Percentiles rank a stretch among this genome's conserved stretches.
These are phyloP conservation scores for Masticophis lateralis DNA, from an alignment of 2,797 vertebrate species.

Conservation along the genomic window DNA sequence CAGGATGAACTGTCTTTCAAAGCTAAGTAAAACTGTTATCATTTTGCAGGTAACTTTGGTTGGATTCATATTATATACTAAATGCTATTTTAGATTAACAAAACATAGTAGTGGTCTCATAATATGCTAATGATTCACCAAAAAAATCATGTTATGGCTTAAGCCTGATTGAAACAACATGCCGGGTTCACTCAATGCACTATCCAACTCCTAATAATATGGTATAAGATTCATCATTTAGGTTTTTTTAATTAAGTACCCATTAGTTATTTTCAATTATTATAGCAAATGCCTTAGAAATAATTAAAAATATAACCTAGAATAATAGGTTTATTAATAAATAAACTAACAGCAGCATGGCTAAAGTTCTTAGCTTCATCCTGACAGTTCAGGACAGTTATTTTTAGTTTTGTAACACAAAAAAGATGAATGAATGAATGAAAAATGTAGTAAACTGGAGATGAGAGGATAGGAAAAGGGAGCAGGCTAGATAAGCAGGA, in stretches of 20 bases:
- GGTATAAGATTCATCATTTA: not conserved
- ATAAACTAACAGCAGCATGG: not conserved
- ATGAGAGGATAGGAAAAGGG: conserved; percentile 54
- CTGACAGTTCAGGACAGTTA: conserved; percentile 17
- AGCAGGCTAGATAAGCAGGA: conserved; percentile 73
- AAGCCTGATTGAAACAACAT: not conserved
- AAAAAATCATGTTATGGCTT: not conserved
- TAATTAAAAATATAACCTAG: conserved; percentile 25
- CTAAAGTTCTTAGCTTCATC: not conserved
- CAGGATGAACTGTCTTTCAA: not conserved
- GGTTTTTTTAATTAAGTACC: not conserved
- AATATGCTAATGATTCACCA: not conserved
- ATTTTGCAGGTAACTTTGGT: not conserved
- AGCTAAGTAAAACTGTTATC: not conserved
- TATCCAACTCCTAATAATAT: not conserved
- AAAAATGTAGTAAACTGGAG: conserved; percentile 59
- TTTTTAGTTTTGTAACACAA: conserved; percentile 18
- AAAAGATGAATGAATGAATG: conserved; percentile 67
- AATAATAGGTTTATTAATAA: not conserved
- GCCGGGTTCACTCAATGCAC: not conserved
- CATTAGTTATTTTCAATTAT: conserved; percentile 5
- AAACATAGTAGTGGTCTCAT: not conserved
- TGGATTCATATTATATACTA: not conserved
- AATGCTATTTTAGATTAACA: not conserved
- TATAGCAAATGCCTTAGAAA: conserved; percentile 28